phyloP scores from a whole-genome alignment of 2,797 vertebrate species.

The Moxostoma hubbsi region DNA sequence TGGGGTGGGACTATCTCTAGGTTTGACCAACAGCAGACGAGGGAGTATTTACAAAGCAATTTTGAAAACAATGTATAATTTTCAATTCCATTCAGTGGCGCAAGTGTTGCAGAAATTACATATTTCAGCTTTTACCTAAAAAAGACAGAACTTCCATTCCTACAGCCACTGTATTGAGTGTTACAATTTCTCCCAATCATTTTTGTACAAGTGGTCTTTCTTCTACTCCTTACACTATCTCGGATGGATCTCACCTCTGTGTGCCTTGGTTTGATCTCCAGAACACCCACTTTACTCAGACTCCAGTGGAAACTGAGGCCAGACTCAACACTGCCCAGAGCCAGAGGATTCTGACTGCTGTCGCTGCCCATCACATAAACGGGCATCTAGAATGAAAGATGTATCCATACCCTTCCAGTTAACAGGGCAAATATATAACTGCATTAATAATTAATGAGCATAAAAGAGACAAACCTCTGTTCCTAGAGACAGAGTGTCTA shows the following conservation, averaged over 20 bases:
- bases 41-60: too few species aligned
- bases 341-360: constrained; percentile 73
- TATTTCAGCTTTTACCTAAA: too few species aligned
- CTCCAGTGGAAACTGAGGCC: constrained; percentile 75
- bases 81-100: too few species aligned
- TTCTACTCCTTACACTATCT: too few species aligned
- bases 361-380: constrained; percentile 74
- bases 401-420: constrained; percentile 1
- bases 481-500: constrained; percentile 68
- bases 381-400: constrained; percentile 71
- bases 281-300: constrained; percentile 71
- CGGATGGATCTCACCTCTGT: constrained; percentile 61
- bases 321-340: constrained; percentile 70
- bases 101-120: too few species aligned
- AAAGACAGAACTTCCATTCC: too few species aligned
- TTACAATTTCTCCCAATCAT: too few species aligned
- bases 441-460: not conserved
- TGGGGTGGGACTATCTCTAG: too few species aligned
- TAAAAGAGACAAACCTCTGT: constrained; percentile 65
- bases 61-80: too few species aligned
- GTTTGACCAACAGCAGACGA: too few species aligned
- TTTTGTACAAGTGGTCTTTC: too few species aligned
- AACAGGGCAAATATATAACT: not conserved
- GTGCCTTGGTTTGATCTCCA: constrained; percentile 72
- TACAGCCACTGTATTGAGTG: too few species aligned